Percentiles rank a stretch among this genome's conserved stretches.
phyloP scores from a whole-genome alignment of 2,113 vertebrate species.

The Lophius piscatorius region DNA sequence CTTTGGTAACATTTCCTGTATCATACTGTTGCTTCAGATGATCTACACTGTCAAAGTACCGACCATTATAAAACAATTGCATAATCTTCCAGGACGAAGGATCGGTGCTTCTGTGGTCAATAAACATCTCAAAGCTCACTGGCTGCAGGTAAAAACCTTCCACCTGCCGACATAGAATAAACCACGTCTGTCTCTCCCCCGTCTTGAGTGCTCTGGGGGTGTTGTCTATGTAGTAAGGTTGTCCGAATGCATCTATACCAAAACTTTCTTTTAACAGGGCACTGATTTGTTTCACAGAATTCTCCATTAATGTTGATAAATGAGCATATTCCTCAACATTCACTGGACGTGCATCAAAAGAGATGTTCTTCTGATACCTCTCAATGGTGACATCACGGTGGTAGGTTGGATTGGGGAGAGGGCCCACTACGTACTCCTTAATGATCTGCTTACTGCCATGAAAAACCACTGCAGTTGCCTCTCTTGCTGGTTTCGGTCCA shows the following conservation, averaged over 20 bases:
- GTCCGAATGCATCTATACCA: conserved; percentile 49
- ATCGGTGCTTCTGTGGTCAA: conserved; percentile 82
- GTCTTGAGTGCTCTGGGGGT: conserved; percentile 84
- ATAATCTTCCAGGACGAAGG: conserved; percentile 78
- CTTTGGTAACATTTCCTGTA: conserved; percentile 62
- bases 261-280: conserved; percentile 83
- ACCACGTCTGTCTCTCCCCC: conserved; percentile 86
- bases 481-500: conserved; percentile 66
- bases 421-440: conserved; percentile 87
- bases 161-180: conserved; percentile 82
- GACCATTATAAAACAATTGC: conserved; percentile 84
- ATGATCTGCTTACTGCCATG: conserved; percentile 72
- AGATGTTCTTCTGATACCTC: conserved; percentile 70
- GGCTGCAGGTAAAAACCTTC: conserved; percentile 84
- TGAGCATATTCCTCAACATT: conserved; percentile 79
- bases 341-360: conserved; percentile 78
- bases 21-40: conserved; percentile 76
- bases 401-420: conserved; percentile 63
- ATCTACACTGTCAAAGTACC: conserved; percentile 79
- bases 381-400: conserved; percentile 72
- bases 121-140: conserved; percentile 86
- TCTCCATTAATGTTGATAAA: conserved; percentile 53
- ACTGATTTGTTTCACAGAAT: conserved; percentile 62
- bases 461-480: conserved; percentile 86
- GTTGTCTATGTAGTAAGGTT: conserved; percentile 60